These are phyloP conservation scores for Acleris laterana DNA, from an alignment of 2,888 invertebrate genomes.

Conservation along the genomic window DNA sequence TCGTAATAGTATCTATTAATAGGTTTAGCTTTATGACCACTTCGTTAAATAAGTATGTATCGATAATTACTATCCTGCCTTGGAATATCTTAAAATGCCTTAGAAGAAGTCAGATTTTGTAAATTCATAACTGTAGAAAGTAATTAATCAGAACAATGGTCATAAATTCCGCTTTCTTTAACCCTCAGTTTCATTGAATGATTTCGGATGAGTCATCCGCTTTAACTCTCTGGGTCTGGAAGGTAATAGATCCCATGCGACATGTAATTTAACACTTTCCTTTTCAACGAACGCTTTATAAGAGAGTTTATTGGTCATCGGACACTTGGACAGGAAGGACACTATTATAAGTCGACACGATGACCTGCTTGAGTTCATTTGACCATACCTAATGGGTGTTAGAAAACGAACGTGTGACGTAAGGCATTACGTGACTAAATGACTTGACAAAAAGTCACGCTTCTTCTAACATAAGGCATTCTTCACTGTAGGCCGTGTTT, in stretches of 20 bases:
- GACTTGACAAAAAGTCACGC: constrained; percentile 23
- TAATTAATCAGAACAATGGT: too few relatives aligned
- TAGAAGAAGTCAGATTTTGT: too few relatives aligned
- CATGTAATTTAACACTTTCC: constrained; percentile 23
- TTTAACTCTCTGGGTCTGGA: not conserved
- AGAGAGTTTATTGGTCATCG: constrained; percentile 17
- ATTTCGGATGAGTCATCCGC: not conserved
- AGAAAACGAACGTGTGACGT: constrained; percentile 32
- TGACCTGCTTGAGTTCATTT: constrained; percentile 28
- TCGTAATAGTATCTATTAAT: too few relatives aligned
- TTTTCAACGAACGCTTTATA: constrained; percentile 17
- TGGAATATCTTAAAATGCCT: too few relatives aligned
- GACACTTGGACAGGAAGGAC: constrained; percentile 26
- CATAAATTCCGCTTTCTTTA: not conserved
- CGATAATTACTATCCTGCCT: too few relatives aligned
- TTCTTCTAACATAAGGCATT: constrained; percentile 1
- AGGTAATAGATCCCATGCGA: not conserved
- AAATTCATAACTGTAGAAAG: too few relatives aligned
- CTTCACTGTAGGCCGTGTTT: not conserved
- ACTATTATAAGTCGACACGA: constrained; percentile 18
- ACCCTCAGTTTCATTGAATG: not conserved
- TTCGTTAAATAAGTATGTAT: too few relatives aligned
- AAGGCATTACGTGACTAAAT: constrained; percentile 30
- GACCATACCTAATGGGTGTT: constrained; percentile 11
- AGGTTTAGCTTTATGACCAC: too few relatives aligned